These are phyloP conservation scores for Tenrec ecaudatus DNA, from an alignment of 2,113 vertebrate species.

Conservation along the genomic window DNA sequence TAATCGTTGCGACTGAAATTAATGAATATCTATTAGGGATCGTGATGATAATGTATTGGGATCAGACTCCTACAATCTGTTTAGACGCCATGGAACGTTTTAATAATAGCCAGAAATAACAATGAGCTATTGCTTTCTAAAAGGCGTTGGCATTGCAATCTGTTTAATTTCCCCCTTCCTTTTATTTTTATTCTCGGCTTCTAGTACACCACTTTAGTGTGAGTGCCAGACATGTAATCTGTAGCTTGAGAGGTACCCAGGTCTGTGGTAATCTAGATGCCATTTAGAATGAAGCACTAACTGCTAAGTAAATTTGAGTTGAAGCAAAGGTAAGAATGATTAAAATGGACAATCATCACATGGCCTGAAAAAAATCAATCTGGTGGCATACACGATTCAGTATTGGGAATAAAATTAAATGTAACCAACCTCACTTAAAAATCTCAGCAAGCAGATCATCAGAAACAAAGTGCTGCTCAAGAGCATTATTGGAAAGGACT, in stretches of 20 bases:
- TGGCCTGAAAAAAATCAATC: background rate
- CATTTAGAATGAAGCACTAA: constrained; percentile 6
- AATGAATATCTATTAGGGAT: background rate
- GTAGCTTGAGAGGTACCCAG: background rate
- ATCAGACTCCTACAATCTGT: background rate
- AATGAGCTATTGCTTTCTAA: background rate
- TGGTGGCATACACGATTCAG: background rate
- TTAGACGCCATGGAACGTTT: background rate
- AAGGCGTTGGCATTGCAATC: background rate
- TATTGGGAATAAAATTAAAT: background rate
- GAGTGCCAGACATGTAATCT: background rate
- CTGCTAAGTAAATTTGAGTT: constrained; percentile 9
- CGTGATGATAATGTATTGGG: background rate
- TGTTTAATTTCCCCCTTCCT: background rate
- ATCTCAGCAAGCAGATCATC: background rate
- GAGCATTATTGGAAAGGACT: background rate
- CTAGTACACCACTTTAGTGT: background rate
- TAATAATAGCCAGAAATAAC: constrained; percentile 35
- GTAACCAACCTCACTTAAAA: background rate
- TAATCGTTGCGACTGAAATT: constrained; percentile 11
- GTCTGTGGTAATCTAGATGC: background rate
- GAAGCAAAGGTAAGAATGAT: background rate
- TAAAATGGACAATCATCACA: background rate
- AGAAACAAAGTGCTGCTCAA: background rate
- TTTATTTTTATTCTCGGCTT: background rate